phyloP scores from a whole-genome alignment of 2,797 vertebrate genomes.

The Cheirogaleus major region DNA sequence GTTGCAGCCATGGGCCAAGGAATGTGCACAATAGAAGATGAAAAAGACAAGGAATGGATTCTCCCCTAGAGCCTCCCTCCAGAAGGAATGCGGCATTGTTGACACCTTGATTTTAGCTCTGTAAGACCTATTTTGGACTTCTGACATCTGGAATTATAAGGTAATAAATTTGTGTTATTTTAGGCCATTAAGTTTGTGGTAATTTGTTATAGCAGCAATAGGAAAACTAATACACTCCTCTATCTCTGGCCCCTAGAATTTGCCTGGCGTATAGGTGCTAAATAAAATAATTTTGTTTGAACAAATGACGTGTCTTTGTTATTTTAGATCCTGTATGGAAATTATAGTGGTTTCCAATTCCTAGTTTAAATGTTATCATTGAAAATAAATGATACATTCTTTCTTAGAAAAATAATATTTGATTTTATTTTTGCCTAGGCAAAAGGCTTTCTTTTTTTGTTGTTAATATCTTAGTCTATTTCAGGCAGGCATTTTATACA shows the following conservation, averaged over 20 bases:
- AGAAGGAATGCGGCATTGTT: background rate
- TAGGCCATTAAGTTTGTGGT: background rate
- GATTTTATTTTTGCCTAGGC: constrained; percentile 30
- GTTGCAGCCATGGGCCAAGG: background rate
- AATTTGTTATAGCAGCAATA: background rate
- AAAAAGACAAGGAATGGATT: background rate
- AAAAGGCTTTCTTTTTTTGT: background rate
- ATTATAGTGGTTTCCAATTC: background rate
- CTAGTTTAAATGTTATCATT: constrained; percentile 10
- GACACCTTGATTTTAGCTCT: background rate
- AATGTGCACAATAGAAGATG: background rate
- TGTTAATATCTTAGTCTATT: constrained; percentile 34
- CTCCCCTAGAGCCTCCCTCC: background rate
- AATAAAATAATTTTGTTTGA: background rate
- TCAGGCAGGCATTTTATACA: background rate
- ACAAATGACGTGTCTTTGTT: background rate
- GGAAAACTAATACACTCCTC: background rate
- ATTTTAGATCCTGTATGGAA: background rate
- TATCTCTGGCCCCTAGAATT: background rate
- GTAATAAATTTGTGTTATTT: background rate
- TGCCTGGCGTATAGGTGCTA: background rate
- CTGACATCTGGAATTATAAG: background rate
- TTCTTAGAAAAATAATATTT: constrained; percentile 26
- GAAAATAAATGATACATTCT: constrained; percentile 35
- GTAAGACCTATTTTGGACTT: background rate